These are phyloP conservation scores for Ormyrus thymus DNA, from an alignment of 2,888 invertebrate species.

Conservation along the genomic window DNA sequence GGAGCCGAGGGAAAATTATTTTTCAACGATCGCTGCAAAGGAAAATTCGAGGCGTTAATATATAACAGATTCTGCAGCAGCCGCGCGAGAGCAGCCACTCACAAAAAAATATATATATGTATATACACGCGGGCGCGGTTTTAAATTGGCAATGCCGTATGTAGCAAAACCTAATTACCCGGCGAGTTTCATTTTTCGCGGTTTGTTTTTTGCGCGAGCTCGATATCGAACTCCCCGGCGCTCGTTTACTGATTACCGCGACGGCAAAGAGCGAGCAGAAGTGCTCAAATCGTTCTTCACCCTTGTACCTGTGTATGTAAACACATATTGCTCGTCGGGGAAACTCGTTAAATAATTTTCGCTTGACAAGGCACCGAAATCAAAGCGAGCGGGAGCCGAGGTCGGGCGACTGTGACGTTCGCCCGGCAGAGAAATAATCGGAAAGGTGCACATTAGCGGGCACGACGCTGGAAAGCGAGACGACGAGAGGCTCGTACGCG, in stretches of 20 bases:
- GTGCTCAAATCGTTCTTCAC: slow-evolving; percentile 41
- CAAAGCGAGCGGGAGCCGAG: slow-evolving; percentile 31
- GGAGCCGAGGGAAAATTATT: too few relatives aligned
- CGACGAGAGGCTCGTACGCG: not conserved
- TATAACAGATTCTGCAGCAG: not conserved
- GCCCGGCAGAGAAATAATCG: slow-evolving; percentile 60
- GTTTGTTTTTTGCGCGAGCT: slow-evolving; percentile 17
- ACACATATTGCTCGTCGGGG: slow-evolving; percentile 4
- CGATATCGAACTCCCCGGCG: slow-evolving; percentile 35
- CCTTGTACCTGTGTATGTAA: slow-evolving; percentile 3
- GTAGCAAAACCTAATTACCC: slow-evolving; percentile 39
- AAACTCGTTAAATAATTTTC: slow-evolving; percentile 44
- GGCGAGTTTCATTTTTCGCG: slow-evolving; percentile 15
- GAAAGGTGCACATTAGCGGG: slow-evolving; percentile 58
- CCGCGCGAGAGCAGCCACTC: not conserved
- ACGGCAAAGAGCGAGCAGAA: slow-evolving; percentile 19
- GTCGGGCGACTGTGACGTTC: slow-evolving; percentile 7
- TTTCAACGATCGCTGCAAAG: not conserved
- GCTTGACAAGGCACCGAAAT: slow-evolving; percentile 44
- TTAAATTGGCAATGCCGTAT: slow-evolving; percentile 5
- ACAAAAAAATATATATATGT: too few relatives aligned
- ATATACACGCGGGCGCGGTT: not conserved
- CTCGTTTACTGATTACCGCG: slow-evolving; percentile 42
- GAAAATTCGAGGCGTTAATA: not conserved
- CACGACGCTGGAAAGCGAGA: not conserved